Evolutionary conservation across 2,113 vertebrate species (phyloP).

Genomic region (Nannospalax galili): DNA sequence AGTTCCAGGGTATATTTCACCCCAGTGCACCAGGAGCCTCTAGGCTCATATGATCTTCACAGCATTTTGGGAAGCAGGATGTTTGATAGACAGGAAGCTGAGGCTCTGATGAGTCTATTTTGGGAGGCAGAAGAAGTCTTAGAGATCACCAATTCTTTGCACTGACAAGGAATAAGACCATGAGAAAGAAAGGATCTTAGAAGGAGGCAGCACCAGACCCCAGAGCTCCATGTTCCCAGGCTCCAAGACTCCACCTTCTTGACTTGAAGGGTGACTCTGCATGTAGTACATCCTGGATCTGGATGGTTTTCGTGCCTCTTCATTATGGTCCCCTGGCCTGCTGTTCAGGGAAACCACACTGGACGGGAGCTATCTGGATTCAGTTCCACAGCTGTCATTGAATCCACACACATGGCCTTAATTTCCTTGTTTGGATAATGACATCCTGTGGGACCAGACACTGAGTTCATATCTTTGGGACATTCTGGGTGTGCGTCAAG

Average conservation of each 20-base stretch:
- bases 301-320: not conserved
- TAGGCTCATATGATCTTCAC: not conserved
- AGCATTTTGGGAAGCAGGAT: not conserved
- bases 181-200: not conserved
- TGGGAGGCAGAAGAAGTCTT: not conserved
- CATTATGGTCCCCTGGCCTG: not conserved
- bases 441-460: not conserved
- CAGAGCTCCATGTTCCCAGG: not conserved
- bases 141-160: not conserved
- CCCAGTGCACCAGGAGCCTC: not conserved
- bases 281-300: not conserved
- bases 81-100: not conserved
- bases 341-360: not conserved
- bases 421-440: not conserved
- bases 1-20: not conserved
- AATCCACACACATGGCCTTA: not conserved
- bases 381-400: not conserved
- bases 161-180: not conserved
- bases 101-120: not conserved
- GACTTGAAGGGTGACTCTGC: rapidly evolving
- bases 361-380: not conserved
- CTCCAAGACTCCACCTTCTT: too few relatives aligned
- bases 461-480: too few relatives aligned
- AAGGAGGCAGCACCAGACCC: not conserved
- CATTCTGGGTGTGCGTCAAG: not conserved